Conservation (phyloP, 23 tunicate genomes). For the Halocynthia roretzi region DNA sequence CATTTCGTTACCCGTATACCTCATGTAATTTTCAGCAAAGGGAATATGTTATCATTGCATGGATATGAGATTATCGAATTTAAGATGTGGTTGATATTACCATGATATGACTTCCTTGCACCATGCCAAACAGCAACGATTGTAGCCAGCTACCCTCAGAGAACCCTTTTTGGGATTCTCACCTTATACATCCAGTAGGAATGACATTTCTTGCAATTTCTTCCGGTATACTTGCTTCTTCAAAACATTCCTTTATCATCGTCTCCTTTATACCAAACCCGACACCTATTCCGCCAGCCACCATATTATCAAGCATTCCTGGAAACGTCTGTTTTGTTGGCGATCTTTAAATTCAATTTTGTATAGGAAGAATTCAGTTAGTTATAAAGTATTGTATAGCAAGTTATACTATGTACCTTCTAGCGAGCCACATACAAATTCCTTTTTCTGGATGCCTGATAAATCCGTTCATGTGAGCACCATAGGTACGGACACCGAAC, state of each 20-base stretch:
- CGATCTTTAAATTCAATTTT: slow-evolving; percentile 27
- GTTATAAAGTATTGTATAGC: too few species aligned
- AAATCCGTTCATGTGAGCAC: slow-evolving; percentile 93
- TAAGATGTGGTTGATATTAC: too few species aligned
- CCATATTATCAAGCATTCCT: slow-evolving; percentile 85
- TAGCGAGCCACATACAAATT: slow-evolving; percentile 80
- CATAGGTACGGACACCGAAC: slow-evolving; percentile 74
- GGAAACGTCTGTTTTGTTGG: slow-evolving; percentile 80
- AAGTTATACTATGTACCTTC: slow-evolving; percentile 21
- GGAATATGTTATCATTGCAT: too few species aligned
- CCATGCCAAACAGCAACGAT: too few species aligned
- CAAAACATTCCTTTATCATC: slow-evolving; percentile 84
- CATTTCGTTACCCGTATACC: too few species aligned
- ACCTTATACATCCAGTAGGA: slow-evolving; percentile 69
- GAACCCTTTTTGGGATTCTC: too few species aligned
- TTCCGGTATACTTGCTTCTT: slow-evolving; percentile 91
- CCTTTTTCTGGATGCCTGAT: slow-evolving; percentile 74
- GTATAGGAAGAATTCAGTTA: too few species aligned
- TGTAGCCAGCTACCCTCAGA: too few species aligned
- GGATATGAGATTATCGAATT: too few species aligned
- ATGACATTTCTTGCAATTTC: slow-evolving; percentile 44
- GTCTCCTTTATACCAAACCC: slow-evolving; percentile 75
- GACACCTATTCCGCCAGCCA: slow-evolving; percentile 75
- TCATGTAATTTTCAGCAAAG: too few species aligned
- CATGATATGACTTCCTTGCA: too few species aligned